Conservation (phyloP, 2,113 vertebrate genomes). For the Dasypus novemcinctus region DNA sequence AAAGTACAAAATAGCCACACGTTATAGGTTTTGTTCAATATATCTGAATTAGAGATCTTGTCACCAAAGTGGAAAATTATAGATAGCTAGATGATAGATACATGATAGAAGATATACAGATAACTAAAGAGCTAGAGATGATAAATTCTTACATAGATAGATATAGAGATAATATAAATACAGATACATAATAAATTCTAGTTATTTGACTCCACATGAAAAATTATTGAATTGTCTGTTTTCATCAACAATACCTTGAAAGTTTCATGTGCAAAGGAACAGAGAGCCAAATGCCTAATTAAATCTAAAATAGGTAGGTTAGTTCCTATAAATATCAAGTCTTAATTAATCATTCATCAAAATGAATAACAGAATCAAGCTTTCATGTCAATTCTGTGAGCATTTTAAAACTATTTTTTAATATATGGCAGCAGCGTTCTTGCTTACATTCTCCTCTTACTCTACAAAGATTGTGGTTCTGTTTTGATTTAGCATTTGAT, state of each 20-base stretch:
- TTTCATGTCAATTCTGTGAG: not conserved
- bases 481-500: not conserved
- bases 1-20: not conserved
- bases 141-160: not conserved
- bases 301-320: not conserved
- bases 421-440: not conserved
- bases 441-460: not conserved
- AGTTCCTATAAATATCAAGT: not conserved
- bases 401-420: not conserved
- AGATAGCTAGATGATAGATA: not conserved
- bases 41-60: not conserved
- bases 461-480: not conserved
- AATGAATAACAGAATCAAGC: not conserved
- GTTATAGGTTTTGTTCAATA: not conserved
- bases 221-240: not conserved
- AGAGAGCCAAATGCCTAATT: not conserved
- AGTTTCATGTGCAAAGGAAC: not conserved
- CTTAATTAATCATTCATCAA: constrained; percentile 1
- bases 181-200: not conserved
- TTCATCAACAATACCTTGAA: not conserved
- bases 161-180: not conserved
- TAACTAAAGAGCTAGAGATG: not conserved
- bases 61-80: not conserved
- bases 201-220: not conserved
- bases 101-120: not conserved